Conservation (phyloP, 2,888 invertebrate genomes). For the Koerneria pararmatus region DNA sequence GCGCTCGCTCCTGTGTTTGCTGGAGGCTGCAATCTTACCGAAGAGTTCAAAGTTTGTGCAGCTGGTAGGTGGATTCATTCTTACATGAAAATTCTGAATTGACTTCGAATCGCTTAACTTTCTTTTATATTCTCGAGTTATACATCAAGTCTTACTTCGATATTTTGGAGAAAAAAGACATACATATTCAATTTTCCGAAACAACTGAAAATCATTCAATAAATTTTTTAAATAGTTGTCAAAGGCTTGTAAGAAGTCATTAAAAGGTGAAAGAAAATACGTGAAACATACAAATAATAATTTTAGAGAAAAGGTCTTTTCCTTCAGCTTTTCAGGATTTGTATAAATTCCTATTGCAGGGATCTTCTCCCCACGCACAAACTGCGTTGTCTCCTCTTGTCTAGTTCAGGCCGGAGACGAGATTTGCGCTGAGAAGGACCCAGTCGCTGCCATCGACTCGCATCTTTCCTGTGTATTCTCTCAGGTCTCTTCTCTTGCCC, state of each 20-base stretch:
- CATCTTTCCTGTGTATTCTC: constrained; percentile 52
- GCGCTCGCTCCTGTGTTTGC: constrained; percentile 54
- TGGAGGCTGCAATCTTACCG: constrained; percentile 51
- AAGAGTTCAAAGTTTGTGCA: constrained; percentile 31
- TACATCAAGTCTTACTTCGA: no score
- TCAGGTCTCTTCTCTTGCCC: constrained; percentile 24
- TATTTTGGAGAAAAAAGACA: no score
- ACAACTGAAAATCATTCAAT: background rate
- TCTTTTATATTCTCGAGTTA: no score
- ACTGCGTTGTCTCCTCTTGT: constrained; percentile 52
- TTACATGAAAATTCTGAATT: no score
- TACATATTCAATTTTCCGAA: background rate
- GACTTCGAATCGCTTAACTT: no score
- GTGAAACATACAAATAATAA: no score
- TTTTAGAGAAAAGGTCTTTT: no score
- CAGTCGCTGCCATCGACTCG: constrained; percentile 51
- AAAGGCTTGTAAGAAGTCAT: no score
- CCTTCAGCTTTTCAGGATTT: background rate
- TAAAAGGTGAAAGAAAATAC: no score
- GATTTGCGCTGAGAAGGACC: constrained; percentile 50
- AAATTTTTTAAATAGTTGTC: no score
- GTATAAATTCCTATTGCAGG: background rate
- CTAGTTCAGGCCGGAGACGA: constrained; percentile 45
- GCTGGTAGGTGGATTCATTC: constrained; percentile 16
- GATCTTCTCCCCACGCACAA: background rate